Evolutionary conservation across 2,888 invertebrate species (phyloP), one percentile per base, ranked within the genome.

Genomic region (Clivina fossor): DNA sequence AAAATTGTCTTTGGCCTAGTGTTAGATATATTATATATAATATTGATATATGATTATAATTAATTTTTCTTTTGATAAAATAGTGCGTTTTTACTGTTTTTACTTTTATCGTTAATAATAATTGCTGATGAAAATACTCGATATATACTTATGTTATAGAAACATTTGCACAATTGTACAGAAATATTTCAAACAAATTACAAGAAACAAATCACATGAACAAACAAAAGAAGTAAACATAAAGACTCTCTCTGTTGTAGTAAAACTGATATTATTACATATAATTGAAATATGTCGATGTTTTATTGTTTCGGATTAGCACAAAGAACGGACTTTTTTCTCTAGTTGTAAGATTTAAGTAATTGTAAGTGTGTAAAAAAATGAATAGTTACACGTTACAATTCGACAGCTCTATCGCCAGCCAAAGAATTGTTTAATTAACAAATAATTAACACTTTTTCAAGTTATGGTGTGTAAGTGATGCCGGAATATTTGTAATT

Each of bases 391-490:
- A 8, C 9, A 8, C 5, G 11, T 33, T 30, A 46, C 32, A 32
- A 32, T 46, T 46, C 19, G 19, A 46, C 46, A 46, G 46, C 32
- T 55, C 43, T 43, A 43, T 43, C 28, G 47, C 55, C 47, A 55
- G 55, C 55, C 55, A 55, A 55, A 55, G 55, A 51, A 47, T 55
- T n/a, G 47, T 47, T 54, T 13, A 47, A 33, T 51, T 55, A 55
- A 54, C 51, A 30, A n/a, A n/a, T n/a, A n/a, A 40, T 51, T 44
- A 54, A 55, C 47, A 46, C 33, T 24, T 24, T 47, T 47, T 11
- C 32, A 15, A 37, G 9, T 24, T 7, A 24, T 9, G 26, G 26
- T 24, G 26, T 24, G 26, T 24, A 24, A 24, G 26, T 24, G 9
- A 8, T 24, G 9, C 26, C 4, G 26, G 9, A 4, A 24, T 24